Evolutionary conservation across 2,797 vertebrate species (phyloP).

Genomic region (Danio tinwini): DNA sequence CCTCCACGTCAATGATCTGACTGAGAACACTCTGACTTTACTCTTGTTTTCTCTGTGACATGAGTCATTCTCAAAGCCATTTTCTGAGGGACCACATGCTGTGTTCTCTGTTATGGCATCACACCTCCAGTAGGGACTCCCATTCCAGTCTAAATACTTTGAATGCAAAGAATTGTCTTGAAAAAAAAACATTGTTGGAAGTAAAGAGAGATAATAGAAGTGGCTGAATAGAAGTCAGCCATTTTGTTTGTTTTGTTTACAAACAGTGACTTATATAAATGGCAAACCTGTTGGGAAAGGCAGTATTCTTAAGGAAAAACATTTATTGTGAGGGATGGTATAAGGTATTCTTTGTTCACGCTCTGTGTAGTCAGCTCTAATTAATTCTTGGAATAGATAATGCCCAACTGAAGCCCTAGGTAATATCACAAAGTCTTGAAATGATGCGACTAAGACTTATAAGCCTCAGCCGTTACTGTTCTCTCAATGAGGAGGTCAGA

Average conservation of each 20-base stretch:
- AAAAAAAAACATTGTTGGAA: constrained; percentile 23
- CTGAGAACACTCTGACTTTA: constrained; percentile 32
- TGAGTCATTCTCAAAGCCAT: constrained; percentile 38
- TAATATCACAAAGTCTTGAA: constrained; percentile 42
- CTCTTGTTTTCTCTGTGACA: constrained; percentile 30
- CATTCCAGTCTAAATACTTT: constrained; percentile 49
- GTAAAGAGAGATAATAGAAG: constrained; percentile 23
- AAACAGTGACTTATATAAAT: constrained; percentile 20
- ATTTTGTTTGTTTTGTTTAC: constrained; percentile 22
- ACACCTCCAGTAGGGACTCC: constrained; percentile 48
- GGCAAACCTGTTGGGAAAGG: not conserved
- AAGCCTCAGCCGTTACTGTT: constrained; percentile 10
- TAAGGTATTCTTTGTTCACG: constrained; percentile 24
- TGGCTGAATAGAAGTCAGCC: constrained; percentile 1
- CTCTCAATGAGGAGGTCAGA: constrained; percentile 57
- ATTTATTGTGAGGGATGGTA: not conserved
- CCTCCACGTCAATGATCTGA: not conserved
- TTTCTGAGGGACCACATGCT: constrained; percentile 46
- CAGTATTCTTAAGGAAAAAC: constrained; percentile 16
- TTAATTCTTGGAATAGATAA: constrained; percentile 49
- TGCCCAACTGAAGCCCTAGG: constrained; percentile 49
- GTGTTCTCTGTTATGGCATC: constrained; percentile 42
- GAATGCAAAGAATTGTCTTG: constrained; percentile 37
- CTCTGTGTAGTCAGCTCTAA: constrained; percentile 36
- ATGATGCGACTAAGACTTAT: not conserved